Percentiles rank a stretch among this genome's conserved stretches.
These are phyloP conservation scores for Melanotaenia maccullochi DNA, from an alignment of 2,797 vertebrate genomes.

Conservation along the genomic window DNA sequence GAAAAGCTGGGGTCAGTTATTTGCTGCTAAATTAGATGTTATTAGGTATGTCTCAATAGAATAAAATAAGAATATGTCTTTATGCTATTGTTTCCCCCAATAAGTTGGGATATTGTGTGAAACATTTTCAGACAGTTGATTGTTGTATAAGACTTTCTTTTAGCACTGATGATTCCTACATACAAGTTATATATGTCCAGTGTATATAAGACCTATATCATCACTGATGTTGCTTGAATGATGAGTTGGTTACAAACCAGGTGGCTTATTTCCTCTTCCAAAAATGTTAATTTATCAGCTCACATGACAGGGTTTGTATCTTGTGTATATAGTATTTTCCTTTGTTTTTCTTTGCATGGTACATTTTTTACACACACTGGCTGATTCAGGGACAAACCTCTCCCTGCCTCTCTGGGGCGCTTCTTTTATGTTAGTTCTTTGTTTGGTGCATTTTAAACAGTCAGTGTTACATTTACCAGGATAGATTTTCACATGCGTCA, in stretches of 20 bases:
- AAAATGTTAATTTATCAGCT: not conserved
- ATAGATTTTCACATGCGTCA: not conserved
- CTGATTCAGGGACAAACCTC: not conserved
- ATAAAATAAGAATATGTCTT: not conserved
- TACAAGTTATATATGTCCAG: not conserved
- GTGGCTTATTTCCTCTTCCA: not conserved
- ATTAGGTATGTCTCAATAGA: not conserved
- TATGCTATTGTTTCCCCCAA: not conserved
- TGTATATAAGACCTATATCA: not conserved
- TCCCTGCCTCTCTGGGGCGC: not conserved
- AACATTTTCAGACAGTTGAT: not conserved
- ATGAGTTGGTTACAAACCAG: not conserved
- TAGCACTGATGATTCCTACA: not conserved
- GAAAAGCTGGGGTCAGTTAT: constrained; percentile 27
- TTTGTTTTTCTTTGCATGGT: not conserved
- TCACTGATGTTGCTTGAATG: constrained; percentile 1
- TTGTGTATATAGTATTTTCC: not conserved
- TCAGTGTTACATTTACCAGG: not conserved
- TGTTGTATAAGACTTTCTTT: not conserved
- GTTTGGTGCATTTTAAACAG: not conserved
- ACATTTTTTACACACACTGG: not conserved
- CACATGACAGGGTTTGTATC: not conserved
- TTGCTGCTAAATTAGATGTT: not conserved
- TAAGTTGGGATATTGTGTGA: not conserved
- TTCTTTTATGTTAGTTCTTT: not conserved